Base-by-base conservation (phyloP, 2,797 vertebrate genomes). In the Glossophaga mutica region DNA sequence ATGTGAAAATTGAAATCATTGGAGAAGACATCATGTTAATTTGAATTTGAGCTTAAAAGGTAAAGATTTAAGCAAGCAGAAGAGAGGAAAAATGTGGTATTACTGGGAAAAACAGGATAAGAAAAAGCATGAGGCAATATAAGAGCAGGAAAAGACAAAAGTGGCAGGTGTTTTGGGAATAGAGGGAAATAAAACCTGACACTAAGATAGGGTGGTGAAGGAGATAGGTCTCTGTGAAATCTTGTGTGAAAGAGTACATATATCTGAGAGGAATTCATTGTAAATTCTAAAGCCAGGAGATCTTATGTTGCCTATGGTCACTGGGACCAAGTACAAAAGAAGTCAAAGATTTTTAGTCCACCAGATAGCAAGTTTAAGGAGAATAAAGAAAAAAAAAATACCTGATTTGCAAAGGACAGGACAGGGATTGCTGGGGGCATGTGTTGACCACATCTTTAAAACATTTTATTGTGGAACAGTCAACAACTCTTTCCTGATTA, bases 41-140 rank as follows among this genome's bases (percentile, higher is more conserved):
- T 94, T 85, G 44, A 81, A 89, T 79, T 21, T 76, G 78, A 92
- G 11, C 42, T 93, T 94, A 59, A 92, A 73, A 76, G 52, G 91
- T n/a, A 70, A 94, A 87, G n/a, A 81, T 94, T 68, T 83, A 77
- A 87, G 37, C 29, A 88, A 91, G 16, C 37, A 73, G 55, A 86
- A 50, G 18, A 87, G 8, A 46, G 15, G 7, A 14, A 21, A 26
- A 42, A 48, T 24, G 32, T 88, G 73, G 50, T 11, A 29, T 34
- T 65, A 78, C 46, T 29, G 29, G 24, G 55, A 67, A 34, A 65
- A 57, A 42, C 5, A 87, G 52, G 11, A 55, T 70, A 77, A 68
- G n/a, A 42, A 73, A 48, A 87, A 32, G 39, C 37, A 34, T n/a
- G 32, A n/a, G 32, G 22, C 6, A 29, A 11, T 39, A 34, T 37